phyloP scores from a whole-genome alignment of 2,888 invertebrate genomes.

The Melanostoma scalare region DNA sequence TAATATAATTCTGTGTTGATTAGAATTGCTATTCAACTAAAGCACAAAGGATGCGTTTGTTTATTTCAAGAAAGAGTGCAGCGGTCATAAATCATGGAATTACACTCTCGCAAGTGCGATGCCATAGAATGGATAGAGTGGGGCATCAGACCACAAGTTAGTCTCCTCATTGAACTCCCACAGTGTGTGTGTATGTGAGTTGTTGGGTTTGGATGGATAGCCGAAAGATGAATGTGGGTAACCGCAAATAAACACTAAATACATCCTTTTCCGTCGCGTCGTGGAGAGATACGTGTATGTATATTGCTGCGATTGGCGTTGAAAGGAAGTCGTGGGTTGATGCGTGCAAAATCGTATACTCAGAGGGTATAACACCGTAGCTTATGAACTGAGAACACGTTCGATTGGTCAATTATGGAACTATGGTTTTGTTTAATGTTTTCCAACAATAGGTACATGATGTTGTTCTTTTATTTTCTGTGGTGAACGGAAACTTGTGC shows the following conservation, averaged over 20 bases:
- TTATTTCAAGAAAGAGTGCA: neutral
- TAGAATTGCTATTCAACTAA: constrained; percentile 7
- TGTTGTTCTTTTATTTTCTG: neutral
- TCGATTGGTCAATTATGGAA: constrained; percentile 53
- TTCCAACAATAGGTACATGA: neutral
- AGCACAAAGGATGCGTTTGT: constrained; percentile 62
- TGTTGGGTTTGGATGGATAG: constrained; percentile 29
- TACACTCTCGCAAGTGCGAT: constrained; percentile 26
- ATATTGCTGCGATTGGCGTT: neutral
- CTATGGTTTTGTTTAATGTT: constrained; percentile 18
- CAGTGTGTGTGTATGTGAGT: constrained; percentile 6
- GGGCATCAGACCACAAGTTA: constrained; percentile 27
- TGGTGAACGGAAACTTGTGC: constrained; percentile 35
- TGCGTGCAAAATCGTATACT: constrained; percentile 50
- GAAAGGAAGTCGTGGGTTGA: constrained; percentile 71
- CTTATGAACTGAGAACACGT: constrained; percentile 15
- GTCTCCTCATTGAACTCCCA: constrained; percentile 51
- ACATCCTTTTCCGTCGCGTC: constrained; percentile 62
- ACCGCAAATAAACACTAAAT: constrained; percentile 70
- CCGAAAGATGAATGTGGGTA: constrained; percentile 64
- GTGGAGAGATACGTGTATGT: neutral
- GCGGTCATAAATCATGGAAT: constrained; percentile 47
- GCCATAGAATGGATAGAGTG: constrained; percentile 5
- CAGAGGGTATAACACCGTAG: constrained; percentile 5
- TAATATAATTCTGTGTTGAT: constrained; percentile 32